These are phyloP conservation scores for Capra hircus DNA, from an alignment of 2,113 vertebrate genomes.

Conservation along the genomic window DNA sequence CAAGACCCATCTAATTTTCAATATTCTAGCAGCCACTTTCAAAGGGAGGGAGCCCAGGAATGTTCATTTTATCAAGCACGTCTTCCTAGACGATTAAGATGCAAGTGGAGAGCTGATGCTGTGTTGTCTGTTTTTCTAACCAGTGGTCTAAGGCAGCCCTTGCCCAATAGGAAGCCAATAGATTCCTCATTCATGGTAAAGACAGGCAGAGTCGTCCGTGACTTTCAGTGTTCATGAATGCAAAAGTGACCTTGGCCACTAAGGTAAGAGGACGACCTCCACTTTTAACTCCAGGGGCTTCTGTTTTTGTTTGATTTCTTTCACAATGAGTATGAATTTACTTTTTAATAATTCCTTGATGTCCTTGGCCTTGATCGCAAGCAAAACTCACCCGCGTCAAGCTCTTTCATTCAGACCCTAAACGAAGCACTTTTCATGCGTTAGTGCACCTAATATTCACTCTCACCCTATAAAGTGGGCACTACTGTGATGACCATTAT, in stretches of 20 bases:
- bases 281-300: not conserved
- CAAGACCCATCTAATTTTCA: not conserved
- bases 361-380: not conserved
- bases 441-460: not conserved
- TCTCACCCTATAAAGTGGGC: not conserved
- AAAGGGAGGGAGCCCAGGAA: not conserved
- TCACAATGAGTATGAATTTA: not conserved
- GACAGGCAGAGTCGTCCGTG: not conserved
- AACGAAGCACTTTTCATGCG: not conserved
- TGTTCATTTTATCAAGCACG: not conserved
- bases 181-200: not conserved
- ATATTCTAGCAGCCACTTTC: not conserved
- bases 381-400: not conserved
- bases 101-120: not conserved
- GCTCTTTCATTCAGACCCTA: not conserved
- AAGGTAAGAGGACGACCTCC: not conserved
- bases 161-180: not conserved
- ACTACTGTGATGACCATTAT: not conserved
- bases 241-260: fast-evolving
- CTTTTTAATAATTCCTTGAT: not conserved
- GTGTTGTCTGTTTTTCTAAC: fast-evolving
- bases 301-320: not conserved
- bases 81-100: not conserved
- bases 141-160: not conserved
- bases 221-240: not conserved